A percentile compares a stretch with the other conserved stretches of the same genome.
Conservation (phyloP, 2,888 invertebrate species). For the Euclidia mi region DNA sequence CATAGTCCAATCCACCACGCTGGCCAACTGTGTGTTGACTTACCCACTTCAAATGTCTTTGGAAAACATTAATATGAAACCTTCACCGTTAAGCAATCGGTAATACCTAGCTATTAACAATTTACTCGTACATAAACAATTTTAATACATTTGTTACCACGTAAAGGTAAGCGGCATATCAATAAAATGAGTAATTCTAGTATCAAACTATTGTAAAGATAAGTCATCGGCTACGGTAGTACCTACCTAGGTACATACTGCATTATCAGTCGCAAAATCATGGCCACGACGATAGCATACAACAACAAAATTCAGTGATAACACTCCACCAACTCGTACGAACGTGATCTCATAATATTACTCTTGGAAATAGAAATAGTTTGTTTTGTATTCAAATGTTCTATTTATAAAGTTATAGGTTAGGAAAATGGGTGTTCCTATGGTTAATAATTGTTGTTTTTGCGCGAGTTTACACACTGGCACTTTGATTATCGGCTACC, state of each 20-base stretch:
- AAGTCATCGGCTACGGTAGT: slow-evolving; percentile 13
- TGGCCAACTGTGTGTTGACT: too few species aligned
- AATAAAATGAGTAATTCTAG: neutral
- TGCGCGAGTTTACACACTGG: slow-evolving; percentile 78
- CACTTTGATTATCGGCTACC: slow-evolving; percentile 80
- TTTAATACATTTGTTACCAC: neutral
- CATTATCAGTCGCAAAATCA: slow-evolving; percentile 54
- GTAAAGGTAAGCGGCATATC: neutral
- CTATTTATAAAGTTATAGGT: slow-evolving; percentile 37
- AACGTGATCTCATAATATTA: slow-evolving; percentile 38
- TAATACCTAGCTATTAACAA: too few species aligned
- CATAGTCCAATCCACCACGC: too few species aligned
- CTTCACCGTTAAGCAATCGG: too few species aligned
- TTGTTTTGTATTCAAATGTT: slow-evolving; percentile 25
- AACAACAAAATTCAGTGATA: slow-evolving; percentile 49
- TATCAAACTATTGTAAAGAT: slow-evolving; percentile 6
- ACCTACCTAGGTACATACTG: slow-evolving; percentile 7
- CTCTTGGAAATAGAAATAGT: slow-evolving; percentile 24
- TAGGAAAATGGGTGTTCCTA: slow-evolving; percentile 79
- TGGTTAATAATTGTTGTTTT: slow-evolving; percentile 80
- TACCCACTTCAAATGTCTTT: too few species aligned
- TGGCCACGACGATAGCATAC: slow-evolving; percentile 39
- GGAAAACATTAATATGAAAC: too few species aligned
- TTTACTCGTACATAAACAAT: too few species aligned
- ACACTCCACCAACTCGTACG: slow-evolving; percentile 30